Base-by-base conservation (phyloP, 2,888 invertebrate species). In the Sinhomidia bicolor region DNA sequence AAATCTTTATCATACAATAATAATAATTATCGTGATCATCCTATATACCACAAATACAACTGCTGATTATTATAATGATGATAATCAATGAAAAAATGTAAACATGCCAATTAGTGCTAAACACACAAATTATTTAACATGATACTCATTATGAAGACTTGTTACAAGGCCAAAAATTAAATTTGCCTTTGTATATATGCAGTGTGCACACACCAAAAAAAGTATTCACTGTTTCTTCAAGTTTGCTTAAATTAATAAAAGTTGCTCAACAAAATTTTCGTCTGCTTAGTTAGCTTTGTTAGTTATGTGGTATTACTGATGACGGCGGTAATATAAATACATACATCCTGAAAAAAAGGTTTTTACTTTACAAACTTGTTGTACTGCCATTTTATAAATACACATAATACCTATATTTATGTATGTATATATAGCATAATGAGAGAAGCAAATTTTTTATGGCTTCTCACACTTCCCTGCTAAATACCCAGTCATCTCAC, bases 391-490 rank as follows among this genome's bases (percentile, higher is more conserved):
- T n/a, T n/a, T n/a, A n/a, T n/a, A n/a, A n/a, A n/a, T n/a, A n/a
- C n/a, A 9, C 47, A 47, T 47, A 47, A 14, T 14, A 14, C 10
- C 47, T 14, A 47, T 9, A 47, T 14, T 14, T 47, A 14, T 47
- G 9, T 47, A 10, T 54, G 17, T 17, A 60, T 60, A 12, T 14
- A 57, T 57, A 23, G 23, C 14, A 29, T 60, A 78, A 29, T 47
- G 80, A 62, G 60, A 23, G 62, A 10, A 62, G 29, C 57, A 26
- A 62, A 79, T 36, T 44, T 80, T 82, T 83, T 83, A 83, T 71
- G 71, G 62, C 60, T 84, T 84, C 84, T 83, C 83, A 76, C 84
- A 84, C 84, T 71, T 84, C 62, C 84, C 44, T 60, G 84, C 84
- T 84, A 84, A 84, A 84, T 60, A 68, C 71, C 71, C 51, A 71